Base-by-base conservation (phyloP, 2,888 invertebrate genomes). In the Tiliacea citrago region DNA sequence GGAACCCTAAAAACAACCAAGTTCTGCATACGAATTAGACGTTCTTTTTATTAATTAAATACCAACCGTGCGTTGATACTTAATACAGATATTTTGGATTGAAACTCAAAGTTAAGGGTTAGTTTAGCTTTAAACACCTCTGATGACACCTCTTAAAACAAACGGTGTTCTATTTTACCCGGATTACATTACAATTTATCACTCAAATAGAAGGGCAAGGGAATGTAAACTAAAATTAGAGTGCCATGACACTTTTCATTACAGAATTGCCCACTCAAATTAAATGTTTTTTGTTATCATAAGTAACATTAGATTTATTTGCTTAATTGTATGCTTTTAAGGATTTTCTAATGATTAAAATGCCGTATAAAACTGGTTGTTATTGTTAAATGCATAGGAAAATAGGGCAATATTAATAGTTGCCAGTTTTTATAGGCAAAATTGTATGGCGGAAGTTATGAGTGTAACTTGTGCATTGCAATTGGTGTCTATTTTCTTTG, bases 201-300 rank as follows among this genome's bases (percentile, higher is more conserved):
- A 61, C 73, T 78, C 9, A 42, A 42, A 42, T 42, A 9, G 39
- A 39, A 39, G 39, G 42, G 42, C 42, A 42, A 42, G 42, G 9
- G 42, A 42, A 42, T 42, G 9, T 66, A 69, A 70, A 67, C 62
- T 73, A 67, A 71, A 79, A 88, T 87, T 85, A 91, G 90, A 84
- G 84, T 88, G 80, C 87, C 87, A 89, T 89, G 90, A 90, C 86
- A 88, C 88, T 88, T 92, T 92, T 91, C 88, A 93, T 93, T 92
- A 92, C 84, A 85, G 90, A 93, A 92, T 92, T 90, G 90, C 87
- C 90, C 88, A 90, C 73, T 77, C 70, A 67, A 77, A 53, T 73
- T 77, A 84, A 84, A 82, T 73, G 66, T 63, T 70, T 75, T 75
- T 42, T 61, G 74, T 75, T 80, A 72, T 74, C 63, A 65, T 55